Evolutionary conservation across 2,797 vertebrate genomes (phyloP).

Genomic region (Apogon talboti): DNA sequence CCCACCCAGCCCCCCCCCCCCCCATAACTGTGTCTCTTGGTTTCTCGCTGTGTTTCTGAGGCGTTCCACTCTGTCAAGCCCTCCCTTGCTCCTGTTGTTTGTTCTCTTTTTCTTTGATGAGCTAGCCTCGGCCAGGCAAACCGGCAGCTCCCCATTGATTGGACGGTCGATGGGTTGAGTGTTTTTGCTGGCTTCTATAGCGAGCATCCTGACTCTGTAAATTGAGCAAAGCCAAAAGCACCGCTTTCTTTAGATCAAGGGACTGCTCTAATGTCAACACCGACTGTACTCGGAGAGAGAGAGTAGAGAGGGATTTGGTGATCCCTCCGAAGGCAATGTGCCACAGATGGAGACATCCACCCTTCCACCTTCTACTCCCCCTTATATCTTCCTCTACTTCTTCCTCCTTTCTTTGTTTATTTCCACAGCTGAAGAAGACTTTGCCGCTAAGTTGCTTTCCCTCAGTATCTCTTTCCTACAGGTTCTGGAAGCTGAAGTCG

Average conservation of each 20-base stretch:
- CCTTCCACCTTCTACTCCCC: conserved; percentile 42
- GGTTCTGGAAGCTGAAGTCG: conserved; percentile 68
- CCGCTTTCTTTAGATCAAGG: conserved; percentile 62
- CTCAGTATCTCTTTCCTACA: conserved; percentile 64
- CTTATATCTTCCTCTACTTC: conserved; percentile 35
- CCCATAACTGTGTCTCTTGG: conserved; percentile 34
- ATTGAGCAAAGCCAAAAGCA: conserved; percentile 71
- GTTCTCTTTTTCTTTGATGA: conserved; percentile 77
- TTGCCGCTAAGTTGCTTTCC: conserved; percentile 10
- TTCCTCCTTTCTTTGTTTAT: conserved; percentile 56
- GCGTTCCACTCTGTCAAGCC: conserved; percentile 73
- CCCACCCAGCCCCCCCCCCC: background rate
- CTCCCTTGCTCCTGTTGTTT: conserved; percentile 70
- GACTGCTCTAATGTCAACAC: conserved; percentile 47
- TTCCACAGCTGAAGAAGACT: conserved; percentile 76
- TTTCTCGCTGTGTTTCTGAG: conserved; percentile 63
- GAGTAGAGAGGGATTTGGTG: conserved; percentile 15
- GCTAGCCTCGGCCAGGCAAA: conserved; percentile 62
- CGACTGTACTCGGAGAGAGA: conserved; percentile 23
- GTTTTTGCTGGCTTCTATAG: conserved; percentile 67
- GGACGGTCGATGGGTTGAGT: conserved; percentile 77
- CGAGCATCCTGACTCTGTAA: conserved; percentile 67
- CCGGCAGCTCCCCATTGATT: conserved; percentile 77
- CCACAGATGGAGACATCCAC: conserved; percentile 49
- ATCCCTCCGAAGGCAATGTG: conserved; percentile 31